Conservation (phyloP, 2,113 vertebrate species). For the Phalacrocorax carbo region DNA sequence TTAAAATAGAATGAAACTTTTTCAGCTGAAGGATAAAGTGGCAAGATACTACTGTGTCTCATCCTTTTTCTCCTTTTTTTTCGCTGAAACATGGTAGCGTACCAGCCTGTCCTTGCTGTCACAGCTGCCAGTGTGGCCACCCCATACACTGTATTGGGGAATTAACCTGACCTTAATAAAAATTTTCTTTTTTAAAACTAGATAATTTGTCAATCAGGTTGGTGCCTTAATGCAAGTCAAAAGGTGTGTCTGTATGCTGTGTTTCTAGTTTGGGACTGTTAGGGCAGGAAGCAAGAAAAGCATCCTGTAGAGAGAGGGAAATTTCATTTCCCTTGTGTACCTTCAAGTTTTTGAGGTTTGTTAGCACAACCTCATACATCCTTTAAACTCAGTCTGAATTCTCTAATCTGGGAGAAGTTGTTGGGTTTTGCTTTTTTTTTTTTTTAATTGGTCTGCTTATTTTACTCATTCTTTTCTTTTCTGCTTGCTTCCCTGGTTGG, state of each 20-base stretch:
- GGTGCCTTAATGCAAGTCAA: neutral
- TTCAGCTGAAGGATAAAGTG: neutral
- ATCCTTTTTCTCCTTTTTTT: neutral
- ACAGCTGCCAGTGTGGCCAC: neutral
- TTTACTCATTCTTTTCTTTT: neutral
- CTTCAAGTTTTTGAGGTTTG: neutral
- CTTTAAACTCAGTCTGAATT: neutral
- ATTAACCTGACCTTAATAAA: neutral
- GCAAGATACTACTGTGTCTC: neutral
- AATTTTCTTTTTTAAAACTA: neutral
- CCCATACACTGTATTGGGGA: neutral
- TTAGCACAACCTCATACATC: neutral
- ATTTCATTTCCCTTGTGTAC: neutral
- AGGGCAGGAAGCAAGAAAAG: neutral
- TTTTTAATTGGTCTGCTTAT: neutral
- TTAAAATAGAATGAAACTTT: neutral
- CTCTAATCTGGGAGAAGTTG: neutral
- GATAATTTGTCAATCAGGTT: neutral
- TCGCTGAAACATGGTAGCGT: too few relatives aligned
- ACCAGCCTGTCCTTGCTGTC: neutral
- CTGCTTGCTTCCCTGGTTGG: neutral
- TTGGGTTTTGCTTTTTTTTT: neutral
- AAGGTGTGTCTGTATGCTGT: neutral
- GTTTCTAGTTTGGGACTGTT: neutral
- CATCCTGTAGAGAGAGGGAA: neutral